Conservation (phyloP, 2,113 vertebrate genomes). For the Ammodytes dubius region DNA sequence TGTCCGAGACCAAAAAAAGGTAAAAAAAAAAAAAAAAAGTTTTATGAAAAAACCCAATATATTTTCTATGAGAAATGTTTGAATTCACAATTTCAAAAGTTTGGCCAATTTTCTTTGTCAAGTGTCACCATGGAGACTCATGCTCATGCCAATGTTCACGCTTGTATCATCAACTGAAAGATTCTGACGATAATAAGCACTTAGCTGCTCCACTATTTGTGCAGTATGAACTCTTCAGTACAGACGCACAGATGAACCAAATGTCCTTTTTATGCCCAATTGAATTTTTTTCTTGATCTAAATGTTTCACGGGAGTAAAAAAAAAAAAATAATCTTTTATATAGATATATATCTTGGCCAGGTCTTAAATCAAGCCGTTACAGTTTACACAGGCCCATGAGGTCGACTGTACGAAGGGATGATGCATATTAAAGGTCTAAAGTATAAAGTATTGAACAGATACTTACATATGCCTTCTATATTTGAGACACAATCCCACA, state of each 20-base stretch:
- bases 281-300: constrained; percentile 62
- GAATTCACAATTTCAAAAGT: no score
- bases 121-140: no score
- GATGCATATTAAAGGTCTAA: constrained; percentile 14
- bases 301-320: constrained; percentile 50
- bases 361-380: constrained; percentile 40
- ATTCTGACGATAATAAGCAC: no score
- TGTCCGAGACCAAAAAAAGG: no score
- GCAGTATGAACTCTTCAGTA: constrained; percentile 61
- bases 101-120: no score
- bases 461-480: constrained; percentile 18
- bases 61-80: no score
- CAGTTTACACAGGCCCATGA: constrained; percentile 31
- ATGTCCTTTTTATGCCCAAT: constrained; percentile 72
- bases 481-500: constrained; percentile 12
- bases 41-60: no score
- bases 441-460: constrained; percentile 23
- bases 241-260: constrained; percentile 79
- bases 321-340: constrained; percentile 24
- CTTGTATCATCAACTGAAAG: no score
- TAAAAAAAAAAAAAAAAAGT: no score
- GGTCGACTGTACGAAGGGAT: constrained; percentile 37
- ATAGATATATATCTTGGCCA: constrained; percentile 50
- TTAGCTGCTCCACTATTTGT: constrained; percentile 3
- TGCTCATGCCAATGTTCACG: no score